Base-by-base conservation (phyloP, 1,140 invertebrate species). In the Drosophila ananassae region DNA sequence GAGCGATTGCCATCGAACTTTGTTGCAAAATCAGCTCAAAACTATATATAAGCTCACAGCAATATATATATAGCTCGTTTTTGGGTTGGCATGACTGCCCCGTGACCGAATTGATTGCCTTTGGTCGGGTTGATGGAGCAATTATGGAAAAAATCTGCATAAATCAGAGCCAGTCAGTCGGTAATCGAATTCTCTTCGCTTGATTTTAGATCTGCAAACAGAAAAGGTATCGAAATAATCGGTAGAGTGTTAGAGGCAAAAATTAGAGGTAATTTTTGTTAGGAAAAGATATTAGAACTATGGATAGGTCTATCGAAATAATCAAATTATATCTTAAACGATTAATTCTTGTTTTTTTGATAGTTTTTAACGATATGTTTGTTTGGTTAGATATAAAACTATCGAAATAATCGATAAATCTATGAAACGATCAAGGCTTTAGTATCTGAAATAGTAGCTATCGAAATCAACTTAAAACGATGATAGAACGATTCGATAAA, bases 1-100 rank as follows among this genome's bases (percentile, higher is more conserved):
- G 52, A 71, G 25, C 67, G 52, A 71, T 71, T 71, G 64, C 64
- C 24, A 69, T 32, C 52, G 21, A 69, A 69, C 67, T 69, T 69
- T 47, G 30, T 34, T 55, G 50, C 41, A 13, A 32, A 47, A 66
- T 55, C 61, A 67, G 30, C 41, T 17, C 24, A 4, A 67, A 13
- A 13, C 25, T 32, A 32, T 41, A 30, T 10, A 46, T 10, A 51
- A 4, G 17, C 17, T 17, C 17, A 17, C 17, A 17, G 17, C 0
- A 17, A 34, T 60, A 28, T 9, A 21, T 44, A 21, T 21, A 44
- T 21, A 21, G 17, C 17, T 17, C 17, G 17, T 21, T 41, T 13
- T 41, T 41, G 8, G 8, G 12, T 41, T 17, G 7, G 41, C 44
- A 21, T 24, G 41, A 44, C 41, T 44, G 41, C n/a, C 41, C 13